These are phyloP conservation scores for Carposina sasakii DNA, from an alignment of 1,140 invertebrate species.

Conservation along the genomic window DNA sequence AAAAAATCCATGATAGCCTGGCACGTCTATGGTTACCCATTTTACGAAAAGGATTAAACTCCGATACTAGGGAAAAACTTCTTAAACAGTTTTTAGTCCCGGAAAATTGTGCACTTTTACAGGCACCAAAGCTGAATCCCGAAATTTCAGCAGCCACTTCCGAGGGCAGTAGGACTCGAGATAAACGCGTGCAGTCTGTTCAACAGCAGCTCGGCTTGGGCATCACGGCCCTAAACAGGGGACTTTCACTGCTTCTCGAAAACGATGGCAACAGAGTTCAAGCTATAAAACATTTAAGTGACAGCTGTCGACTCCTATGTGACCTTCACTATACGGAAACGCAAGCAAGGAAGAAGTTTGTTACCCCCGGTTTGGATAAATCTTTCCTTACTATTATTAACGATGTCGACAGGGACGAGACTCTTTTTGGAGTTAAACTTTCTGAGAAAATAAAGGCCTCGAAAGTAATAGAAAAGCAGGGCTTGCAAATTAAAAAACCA, in stretches of 20 bases:
- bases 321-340: not conserved
- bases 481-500: constrained; percentile 3
- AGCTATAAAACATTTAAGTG: not conserved
- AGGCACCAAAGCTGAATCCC: not conserved
- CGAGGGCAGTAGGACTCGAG: not conserved
- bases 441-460: constrained; percentile 6
- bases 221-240: not conserved
- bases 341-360: not conserved
- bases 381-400: not conserved
- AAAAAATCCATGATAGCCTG: no score
- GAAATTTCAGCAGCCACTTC: not conserved
- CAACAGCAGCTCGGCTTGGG: not conserved
- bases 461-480: constrained; percentile 6
- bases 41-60: no score
- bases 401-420: not conserved
- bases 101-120: not conserved
- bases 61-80: not conserved
- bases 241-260: constrained; percentile 54
- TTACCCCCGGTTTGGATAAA: not conserved
- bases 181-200: not conserved
- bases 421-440: not conserved
- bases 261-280: not conserved
- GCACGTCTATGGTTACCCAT: no score
- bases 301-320: not conserved
- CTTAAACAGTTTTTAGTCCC: not conserved